Conservation (phyloP, 2,888 invertebrate genomes). For the Escarpia spicata region DNA sequence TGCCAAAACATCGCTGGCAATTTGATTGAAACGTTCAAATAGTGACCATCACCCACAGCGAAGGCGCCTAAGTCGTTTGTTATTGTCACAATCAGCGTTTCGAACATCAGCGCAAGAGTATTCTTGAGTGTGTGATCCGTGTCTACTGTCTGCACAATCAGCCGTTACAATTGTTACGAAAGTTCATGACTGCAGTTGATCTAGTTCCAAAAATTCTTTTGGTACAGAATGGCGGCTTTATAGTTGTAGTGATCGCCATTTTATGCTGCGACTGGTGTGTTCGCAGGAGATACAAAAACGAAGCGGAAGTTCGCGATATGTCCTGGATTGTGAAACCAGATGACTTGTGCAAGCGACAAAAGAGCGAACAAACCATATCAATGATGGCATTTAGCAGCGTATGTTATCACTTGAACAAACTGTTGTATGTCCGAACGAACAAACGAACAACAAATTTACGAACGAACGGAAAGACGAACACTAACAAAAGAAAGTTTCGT, state of each 20-base stretch:
- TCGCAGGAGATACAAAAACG: not conserved
- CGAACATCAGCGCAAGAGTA: too few species aligned
- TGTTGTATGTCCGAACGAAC: not conserved
- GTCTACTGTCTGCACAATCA: not conserved
- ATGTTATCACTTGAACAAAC: not conserved
- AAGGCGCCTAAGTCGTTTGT: too few species aligned
- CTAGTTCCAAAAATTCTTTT: not conserved
- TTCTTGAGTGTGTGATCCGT: too few species aligned
- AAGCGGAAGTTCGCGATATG: not conserved
- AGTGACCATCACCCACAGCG: too few species aligned
- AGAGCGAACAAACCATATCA: conserved; percentile 4
- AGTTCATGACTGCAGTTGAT: too few species aligned
- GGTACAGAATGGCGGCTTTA: not conserved
- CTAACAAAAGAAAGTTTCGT: too few species aligned
- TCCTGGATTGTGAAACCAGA: not conserved
- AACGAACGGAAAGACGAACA: too few species aligned
- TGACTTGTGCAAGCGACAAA: conserved; percentile 6
- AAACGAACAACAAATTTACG: not conserved
- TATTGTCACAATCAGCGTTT: too few species aligned
- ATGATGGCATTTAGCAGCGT: not conserved
- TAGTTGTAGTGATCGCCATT: not conserved
- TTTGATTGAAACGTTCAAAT: too few species aligned
- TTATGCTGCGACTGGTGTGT: not conserved
- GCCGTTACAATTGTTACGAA: not conserved
- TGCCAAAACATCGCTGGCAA: too few species aligned